These are phyloP conservation scores for Oligia latruncula DNA, from an alignment of 2,888 invertebrate species.

Conservation along the genomic window DNA sequence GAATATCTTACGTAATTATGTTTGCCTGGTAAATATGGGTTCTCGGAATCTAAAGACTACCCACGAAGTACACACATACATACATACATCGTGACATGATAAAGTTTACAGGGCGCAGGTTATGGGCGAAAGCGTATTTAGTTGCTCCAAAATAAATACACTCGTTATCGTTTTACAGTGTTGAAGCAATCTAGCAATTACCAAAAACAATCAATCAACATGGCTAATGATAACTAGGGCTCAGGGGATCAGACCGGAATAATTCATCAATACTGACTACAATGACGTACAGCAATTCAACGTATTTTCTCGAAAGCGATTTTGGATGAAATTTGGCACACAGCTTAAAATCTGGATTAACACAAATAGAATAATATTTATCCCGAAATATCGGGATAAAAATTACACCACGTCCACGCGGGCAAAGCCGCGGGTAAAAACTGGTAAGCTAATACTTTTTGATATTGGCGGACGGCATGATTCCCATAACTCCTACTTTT, in stretches of 20 bases:
- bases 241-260: too few species aligned
- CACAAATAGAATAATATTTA: too few species aligned
- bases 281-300: neutral
- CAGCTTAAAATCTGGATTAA: too few species aligned
- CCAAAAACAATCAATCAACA: too few species aligned
- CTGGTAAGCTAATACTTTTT: neutral
- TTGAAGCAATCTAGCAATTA: neutral
- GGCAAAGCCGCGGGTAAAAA: too few species aligned
- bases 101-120: conserved; percentile 15
- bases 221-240: too few species aligned
- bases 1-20: conserved; percentile 60
- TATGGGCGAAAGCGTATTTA: neutral
- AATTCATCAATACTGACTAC: neutral
- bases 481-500: neutral
- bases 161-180: neutral
- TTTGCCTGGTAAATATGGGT: conserved; percentile 56
- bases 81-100: conserved; percentile 18
- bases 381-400: too few species aligned
- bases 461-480: too few species aligned
- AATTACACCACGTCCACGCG: too few species aligned
- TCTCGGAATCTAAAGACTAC: conserved; percentile 48
- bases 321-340: too few species aligned
- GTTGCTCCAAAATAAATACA: neutral
- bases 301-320: too few species aligned
- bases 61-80: conserved; percentile 24